Base-by-base conservation (phyloP, 1,140 invertebrate genomes). In the Ceratina calcarata region DNA sequence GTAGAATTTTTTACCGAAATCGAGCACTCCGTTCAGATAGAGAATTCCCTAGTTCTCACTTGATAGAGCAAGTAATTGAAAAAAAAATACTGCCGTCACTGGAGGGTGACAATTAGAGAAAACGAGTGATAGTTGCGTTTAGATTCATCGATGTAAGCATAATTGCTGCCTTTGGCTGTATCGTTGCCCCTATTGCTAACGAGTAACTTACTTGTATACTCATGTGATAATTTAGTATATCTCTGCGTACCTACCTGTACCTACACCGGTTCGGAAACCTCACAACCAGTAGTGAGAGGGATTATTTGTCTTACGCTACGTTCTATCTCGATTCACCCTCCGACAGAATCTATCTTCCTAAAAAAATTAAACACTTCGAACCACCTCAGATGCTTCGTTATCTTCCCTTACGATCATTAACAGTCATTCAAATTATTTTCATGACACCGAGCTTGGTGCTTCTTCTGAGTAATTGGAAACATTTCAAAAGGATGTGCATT, bases 151-250 rank as follows among this genome's bases (percentile, higher is more conserved):
- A 80, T 89, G 85, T 91, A 91, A 91, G 89, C 87, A 91, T 92
- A 90, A 45, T 90, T 88, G 90, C 90, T 92, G 92, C 91, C 91
- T 92, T 92, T 90, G 90, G 90, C 91, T 93, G 88, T 91, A 91
- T 91, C 90, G 88, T 91, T 92, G 89, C 90, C 92, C 90, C 86
- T 87, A 89, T 89, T 91, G 90, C 91, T 92, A 91, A 89, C 86
- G 88, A 91, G 90, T 91, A 91, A 90, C 87, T 91, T 86, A 90
- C 89, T 91, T 91, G 89, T 92, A 89, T 91, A 91, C 89, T 91
- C 90, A 92, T 92, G 91, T 92, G 91, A 92, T 92, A 92, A 92
- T 91, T 92, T 91, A 86, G 86, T 92, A 91, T 90, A 91, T 92
- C 86, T 91, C 90, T 90, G 87, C 90, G 89, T 91, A 91, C 87